Evolutionary conservation across 2,888 invertebrate species (phyloP).

Genomic region (Odontothrips loti): DNA sequence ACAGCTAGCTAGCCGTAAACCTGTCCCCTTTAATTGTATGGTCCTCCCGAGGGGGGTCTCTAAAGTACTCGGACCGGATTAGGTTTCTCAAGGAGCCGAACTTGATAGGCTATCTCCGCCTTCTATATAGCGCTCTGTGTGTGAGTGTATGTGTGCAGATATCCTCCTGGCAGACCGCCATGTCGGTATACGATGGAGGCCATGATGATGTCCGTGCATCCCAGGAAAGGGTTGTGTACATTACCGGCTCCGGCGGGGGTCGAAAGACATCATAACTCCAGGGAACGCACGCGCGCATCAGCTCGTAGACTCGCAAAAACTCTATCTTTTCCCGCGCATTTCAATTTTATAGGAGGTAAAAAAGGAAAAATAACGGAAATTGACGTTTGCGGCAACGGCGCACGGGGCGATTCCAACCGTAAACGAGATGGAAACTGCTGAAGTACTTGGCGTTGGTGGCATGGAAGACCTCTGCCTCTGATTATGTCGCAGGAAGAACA

Average conservation of each 20-base stretch:
- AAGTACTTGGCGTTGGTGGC: no score
- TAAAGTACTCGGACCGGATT: slow-evolving; percentile 18
- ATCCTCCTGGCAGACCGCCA: not conserved
- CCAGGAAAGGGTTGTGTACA: no score
- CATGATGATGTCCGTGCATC: not conserved
- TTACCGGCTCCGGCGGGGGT: no score
- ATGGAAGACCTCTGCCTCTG: no score
- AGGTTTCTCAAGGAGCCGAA: slow-evolving; percentile 5
- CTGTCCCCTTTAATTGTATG: slow-evolving; percentile 15
- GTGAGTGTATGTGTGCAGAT: not conserved
- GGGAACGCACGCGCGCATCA: no score
- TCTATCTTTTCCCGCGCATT: no score
- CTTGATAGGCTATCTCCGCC: slow-evolving; percentile 13
- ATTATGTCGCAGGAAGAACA: no score
- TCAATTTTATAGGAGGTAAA: not conserved
- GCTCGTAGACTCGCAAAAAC: no score
- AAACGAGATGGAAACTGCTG: no score
- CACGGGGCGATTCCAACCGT: no score
- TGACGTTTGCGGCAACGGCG: not conserved
- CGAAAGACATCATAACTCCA: no score
- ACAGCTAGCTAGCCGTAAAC: slow-evolving; percentile 6
- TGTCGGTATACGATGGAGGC: not conserved
- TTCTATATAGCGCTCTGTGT: not conserved
- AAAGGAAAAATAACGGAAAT: not conserved
- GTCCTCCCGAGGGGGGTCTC: not conserved